Evolutionary conservation across 2,888 invertebrate genomes (phyloP).

Genomic region (Diarsia brunnea): DNA sequence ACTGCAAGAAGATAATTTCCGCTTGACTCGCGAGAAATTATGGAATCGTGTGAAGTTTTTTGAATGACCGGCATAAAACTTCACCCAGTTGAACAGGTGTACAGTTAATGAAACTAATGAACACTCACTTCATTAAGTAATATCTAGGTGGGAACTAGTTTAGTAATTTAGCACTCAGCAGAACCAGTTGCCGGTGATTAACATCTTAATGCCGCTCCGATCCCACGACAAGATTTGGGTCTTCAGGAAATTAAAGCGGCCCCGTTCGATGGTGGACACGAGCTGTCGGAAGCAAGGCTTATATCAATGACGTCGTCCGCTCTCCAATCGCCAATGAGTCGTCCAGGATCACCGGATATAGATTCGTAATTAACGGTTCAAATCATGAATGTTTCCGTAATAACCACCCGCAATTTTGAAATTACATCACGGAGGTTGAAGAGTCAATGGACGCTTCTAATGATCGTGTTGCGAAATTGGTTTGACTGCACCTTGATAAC

Average conservation of each 20-base stretch:
- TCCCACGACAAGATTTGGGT: slow-evolving; percentile 65
- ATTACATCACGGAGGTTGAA: slow-evolving; percentile 24
- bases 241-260: slow-evolving; percentile 62
- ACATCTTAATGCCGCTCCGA: slow-evolving; percentile 61
- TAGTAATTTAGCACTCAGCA: slow-evolving; percentile 53
- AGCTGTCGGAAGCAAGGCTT: slow-evolving; percentile 43
- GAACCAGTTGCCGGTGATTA: slow-evolving; percentile 59
- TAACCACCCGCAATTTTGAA: slow-evolving; percentile 36
- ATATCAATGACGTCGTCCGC: slow-evolving; percentile 68
- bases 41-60: slow-evolving; percentile 18
- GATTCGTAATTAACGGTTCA: slow-evolving; percentile 57
- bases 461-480: slow-evolving; percentile 46
- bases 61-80: slow-evolving; percentile 16
- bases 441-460: slow-evolving; percentile 39
- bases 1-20: background rate
- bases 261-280: slow-evolving; percentile 31
- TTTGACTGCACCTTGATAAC: slow-evolving; percentile 44
- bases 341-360: slow-evolving; percentile 69
- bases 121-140: slow-evolving; percentile 58
- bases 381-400: slow-evolving; percentile 42
- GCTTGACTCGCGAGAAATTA: slow-evolving; percentile 1
- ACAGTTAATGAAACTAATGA: slow-evolving; percentile 57
- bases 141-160: slow-evolving; percentile 61
- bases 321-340: slow-evolving; percentile 55
- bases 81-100: slow-evolving; percentile 48